phyloP scores from a whole-genome alignment of 2,888 invertebrate species.

The Yponomeuta sedellus region DNA sequence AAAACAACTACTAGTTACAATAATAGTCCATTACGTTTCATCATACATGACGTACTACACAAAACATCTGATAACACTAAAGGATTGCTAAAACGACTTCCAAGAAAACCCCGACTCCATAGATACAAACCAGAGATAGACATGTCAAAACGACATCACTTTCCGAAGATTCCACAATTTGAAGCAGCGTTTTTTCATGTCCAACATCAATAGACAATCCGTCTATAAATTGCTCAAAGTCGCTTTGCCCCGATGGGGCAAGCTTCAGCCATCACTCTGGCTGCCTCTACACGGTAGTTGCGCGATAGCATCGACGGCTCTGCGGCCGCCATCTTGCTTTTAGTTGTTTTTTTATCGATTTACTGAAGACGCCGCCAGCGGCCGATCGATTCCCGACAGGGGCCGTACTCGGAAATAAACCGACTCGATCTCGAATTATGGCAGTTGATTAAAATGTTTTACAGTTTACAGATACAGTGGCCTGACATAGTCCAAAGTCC shows the following conservation, averaged over 20 bases:
- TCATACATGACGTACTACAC: no score
- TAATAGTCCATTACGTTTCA: no score
- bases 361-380: neutral
- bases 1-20: no score
- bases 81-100: neutral
- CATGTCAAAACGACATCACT: neutral
- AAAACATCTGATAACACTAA: neutral
- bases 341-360: conserved; percentile 25
- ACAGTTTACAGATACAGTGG: no score
- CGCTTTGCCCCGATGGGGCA: neutral
- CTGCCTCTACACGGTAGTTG: conserved; percentile 46
- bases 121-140: neutral
- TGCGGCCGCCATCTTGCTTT: conserved; percentile 35
- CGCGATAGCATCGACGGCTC: conserved; percentile 39
- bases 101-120: neutral
- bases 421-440: no score
- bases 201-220: neutral
- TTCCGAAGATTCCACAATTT: neutral
- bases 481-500: no score
- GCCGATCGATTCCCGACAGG: neutral
- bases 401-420: neutral
- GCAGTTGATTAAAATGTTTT: no score
- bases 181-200: neutral
- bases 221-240: conserved; percentile 11
- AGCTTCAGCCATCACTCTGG: conserved; percentile 7